Conservation (phyloP, 2,113 vertebrate genomes). For the Thalassoma bifasciatum region DNA sequence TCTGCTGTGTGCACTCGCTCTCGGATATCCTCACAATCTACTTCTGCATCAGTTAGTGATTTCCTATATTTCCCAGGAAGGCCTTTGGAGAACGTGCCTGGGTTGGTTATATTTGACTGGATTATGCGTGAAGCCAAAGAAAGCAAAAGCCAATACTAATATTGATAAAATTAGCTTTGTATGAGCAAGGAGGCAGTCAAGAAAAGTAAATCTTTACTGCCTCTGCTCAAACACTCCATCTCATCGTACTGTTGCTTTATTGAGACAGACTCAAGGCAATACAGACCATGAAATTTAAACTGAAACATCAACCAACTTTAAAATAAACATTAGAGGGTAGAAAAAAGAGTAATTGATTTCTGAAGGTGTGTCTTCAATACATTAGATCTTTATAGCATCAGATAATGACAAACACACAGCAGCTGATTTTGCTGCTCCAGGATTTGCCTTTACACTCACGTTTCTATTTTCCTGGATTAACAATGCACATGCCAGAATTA, state of each 20-base stretch:
- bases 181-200: not conserved
- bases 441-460: not conserved
- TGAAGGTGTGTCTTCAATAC: too few species aligned
- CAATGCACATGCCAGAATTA: not conserved
- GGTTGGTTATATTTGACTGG: conserved; percentile 15
- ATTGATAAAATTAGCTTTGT: conserved; percentile 9
- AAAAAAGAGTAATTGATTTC: too few species aligned
- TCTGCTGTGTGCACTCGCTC: conserved; percentile 12
- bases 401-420: not conserved
- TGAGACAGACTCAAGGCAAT: not conserved
- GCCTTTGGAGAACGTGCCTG: conserved; percentile 18
- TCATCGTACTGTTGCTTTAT: not conserved
- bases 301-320: too few species aligned
- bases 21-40: conserved; percentile 28
- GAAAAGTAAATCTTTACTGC: not conserved
- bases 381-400: not conserved
- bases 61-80: conserved; percentile 65
- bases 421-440: not conserved
- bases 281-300: not conserved
- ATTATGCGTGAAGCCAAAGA: conserved; percentile 29
- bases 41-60: conserved; percentile 45
- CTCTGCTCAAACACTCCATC: not conserved
- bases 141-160: not conserved
- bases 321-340: too few species aligned
- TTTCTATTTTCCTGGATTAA: not conserved